Evolutionary conservation across 2,797 vertebrate species (phyloP).

Genomic region (Podarcis lilfordi): DNA sequence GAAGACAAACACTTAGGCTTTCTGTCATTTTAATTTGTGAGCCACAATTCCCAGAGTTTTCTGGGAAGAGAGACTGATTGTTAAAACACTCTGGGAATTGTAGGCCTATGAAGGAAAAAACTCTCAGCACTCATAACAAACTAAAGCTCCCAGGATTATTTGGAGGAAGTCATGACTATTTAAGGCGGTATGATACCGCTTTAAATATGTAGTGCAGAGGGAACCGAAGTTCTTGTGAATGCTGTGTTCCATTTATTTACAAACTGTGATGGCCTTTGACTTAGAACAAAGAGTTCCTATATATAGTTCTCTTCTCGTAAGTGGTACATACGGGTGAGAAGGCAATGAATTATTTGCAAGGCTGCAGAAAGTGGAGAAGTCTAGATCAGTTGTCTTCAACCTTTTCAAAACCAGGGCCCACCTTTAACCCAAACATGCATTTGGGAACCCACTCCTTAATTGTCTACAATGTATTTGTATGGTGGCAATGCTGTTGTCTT

Average conservation of each 20-base stretch:
- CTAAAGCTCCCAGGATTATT: no score
- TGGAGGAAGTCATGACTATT: no score
- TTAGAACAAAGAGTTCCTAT: background rate
- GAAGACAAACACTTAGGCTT: background rate
- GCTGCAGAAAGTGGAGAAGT: slow-evolving; percentile 17
- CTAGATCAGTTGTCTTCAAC: slow-evolving; percentile 18
- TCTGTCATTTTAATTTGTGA: background rate
- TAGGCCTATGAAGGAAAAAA: no score
- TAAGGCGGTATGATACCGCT: no score
- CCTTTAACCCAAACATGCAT: no score
- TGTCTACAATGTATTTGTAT: no score
- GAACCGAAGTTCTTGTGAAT: background rate
- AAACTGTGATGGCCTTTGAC: background rate
- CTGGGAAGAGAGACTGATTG: no score
- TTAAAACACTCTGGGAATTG: no score
- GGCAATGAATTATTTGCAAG: background rate
- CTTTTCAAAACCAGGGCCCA: background rate
- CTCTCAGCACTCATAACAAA: no score
- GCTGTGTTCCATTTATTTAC: background rate
- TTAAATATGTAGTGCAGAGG: no score
- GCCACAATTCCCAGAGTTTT: background rate
- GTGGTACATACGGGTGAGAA: accelerated
- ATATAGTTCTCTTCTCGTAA: background rate
- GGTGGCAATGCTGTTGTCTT: no score
- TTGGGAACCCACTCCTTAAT: no score